Base-by-base conservation (phyloP, 2,888 invertebrate species). In the Iselma pallidipennis region DNA sequence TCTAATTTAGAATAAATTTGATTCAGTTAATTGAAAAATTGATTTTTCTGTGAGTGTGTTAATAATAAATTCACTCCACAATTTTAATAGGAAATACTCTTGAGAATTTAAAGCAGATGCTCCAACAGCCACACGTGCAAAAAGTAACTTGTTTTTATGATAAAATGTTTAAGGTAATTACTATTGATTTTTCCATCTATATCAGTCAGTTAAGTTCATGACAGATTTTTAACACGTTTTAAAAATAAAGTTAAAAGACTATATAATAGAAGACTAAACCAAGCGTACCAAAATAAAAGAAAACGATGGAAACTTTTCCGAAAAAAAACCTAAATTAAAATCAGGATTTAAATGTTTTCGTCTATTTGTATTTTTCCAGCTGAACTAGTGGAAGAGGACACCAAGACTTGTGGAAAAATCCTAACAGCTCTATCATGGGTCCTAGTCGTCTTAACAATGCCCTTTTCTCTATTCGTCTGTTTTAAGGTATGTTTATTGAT, bases 381-480 rank as follows among this genome's bases (percentile, higher is more conserved):
- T 25, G 81, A 81, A 59, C 78, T 79, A 65, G 80, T 81, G 26
- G 74, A 78, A 12, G 81, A 81, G 59, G 81, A 81, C 66, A 76
- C 88, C 86, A 92, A 91, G 70, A 85, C 89, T 55, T 95, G 95
- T 77, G 96, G 95, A 4, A 91, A 89, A 81, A 88, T 96, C 63
- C 84, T 97, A 49, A 91, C 93, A 48, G 85, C 86, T 19, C 81
- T 96, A 29, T 94, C 96, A 6, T 95, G 95, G 90, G 78, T 91
- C 3, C 78, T 96, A 31, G 92, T 96, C 31, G 80, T 91, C 19
- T 70, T 93, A 33, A 96, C 96, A 1, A 90, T 96, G 88, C 96
- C 96, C 0, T 93, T 97, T 75, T 96, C 96, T 0, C 85, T 97
- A 4, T 90, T 95, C 80, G 86, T 96, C 59, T 96, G 95, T 80